Percentiles rank a stretch among this genome's conserved stretches.
These are phyloP conservation scores for Hirtodrosophila histrioides DNA, from an alignment of 2,888 invertebrate genomes.

Conservation along the genomic window DNA sequence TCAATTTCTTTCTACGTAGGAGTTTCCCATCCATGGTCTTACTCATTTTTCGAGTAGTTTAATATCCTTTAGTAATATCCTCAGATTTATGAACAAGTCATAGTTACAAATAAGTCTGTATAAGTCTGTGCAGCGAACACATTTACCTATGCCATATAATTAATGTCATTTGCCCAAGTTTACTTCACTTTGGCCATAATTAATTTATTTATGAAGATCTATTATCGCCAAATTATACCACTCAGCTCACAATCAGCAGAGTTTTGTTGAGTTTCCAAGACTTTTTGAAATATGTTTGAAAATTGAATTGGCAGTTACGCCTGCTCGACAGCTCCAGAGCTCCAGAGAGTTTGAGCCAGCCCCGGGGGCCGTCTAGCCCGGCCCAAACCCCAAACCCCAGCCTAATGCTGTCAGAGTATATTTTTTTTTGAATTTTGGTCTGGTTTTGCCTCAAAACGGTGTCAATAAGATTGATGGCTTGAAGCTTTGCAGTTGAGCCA, in stretches of 20 bases:
- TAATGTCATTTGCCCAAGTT: too few species aligned
- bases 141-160: too few species aligned
- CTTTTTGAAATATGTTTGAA: slow-evolving; percentile 33
- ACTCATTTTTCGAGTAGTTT: too few species aligned
- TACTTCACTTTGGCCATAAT: too few species aligned
- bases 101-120: too few species aligned
- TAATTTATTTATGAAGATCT: slow-evolving; percentile 16
- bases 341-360: slow-evolving; percentile 7
- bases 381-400: slow-evolving; percentile 3
- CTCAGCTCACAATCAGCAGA: slow-evolving; percentile 15
- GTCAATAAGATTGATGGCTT: slow-evolving; percentile 83
- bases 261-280: slow-evolving; percentile 2
- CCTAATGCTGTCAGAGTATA: slow-evolving; percentile 7
- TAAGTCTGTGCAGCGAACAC: too few species aligned
- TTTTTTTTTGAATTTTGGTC: slow-evolving; percentile 38
- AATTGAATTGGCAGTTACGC: slow-evolving; percentile 56
- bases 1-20: too few species aligned
- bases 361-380: slow-evolving; percentile 6
- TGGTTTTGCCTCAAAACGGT: slow-evolving; percentile 70
- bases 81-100: too few species aligned
- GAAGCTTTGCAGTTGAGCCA: slow-evolving; percentile 40
- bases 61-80: too few species aligned
- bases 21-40: too few species aligned
- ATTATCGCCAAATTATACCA: slow-evolving; percentile 25
- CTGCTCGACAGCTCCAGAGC: slow-evolving; percentile 36